A percentile compares a stretch with the other conserved stretches of the same genome.
phyloP scores from a whole-genome alignment of 2,888 invertebrate species.

The Lasioglossum lativentre region DNA sequence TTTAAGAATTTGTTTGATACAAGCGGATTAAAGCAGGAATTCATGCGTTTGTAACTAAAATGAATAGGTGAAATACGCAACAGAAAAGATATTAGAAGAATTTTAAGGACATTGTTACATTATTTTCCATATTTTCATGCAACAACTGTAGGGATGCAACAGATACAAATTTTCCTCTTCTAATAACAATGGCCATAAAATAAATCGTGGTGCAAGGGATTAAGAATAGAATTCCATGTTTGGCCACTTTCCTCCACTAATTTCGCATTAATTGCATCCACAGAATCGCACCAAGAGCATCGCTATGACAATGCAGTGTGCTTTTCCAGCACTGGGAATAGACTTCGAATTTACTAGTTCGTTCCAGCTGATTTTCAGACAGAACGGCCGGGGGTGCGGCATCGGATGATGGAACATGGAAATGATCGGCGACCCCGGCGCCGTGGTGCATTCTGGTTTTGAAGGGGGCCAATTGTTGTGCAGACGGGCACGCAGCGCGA shows the following conservation, averaged over 20 bases:
- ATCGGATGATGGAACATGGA: slow-evolving; percentile 49
- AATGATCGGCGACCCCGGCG: slow-evolving; percentile 38
- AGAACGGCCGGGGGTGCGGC: not conserved
- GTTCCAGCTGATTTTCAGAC: slow-evolving; percentile 22
- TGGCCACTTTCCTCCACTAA: not conserved
- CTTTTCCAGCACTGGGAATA: not conserved
- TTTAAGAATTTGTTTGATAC: no score
- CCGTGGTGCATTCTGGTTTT: slow-evolving; percentile 43
- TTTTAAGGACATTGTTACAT: no score
- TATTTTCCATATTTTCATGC: no score
- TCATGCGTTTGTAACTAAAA: not conserved
- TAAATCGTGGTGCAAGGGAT: not conserved
- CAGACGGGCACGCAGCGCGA: slow-evolving; percentile 37
- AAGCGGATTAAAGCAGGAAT: no score
- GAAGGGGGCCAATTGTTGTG: slow-evolving; percentile 60
- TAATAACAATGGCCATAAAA: not conserved
- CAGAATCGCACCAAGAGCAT: not conserved
- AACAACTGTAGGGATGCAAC: no score
- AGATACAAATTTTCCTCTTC: not conserved
- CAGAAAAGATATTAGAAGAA: no score
- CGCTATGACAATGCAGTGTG: not conserved
- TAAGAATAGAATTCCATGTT: not conserved
- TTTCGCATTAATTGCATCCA: not conserved
- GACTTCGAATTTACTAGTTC: not conserved
- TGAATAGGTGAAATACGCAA: no score